Base-by-base conservation (phyloP, 2,888 invertebrate species). In the Biston stratarius region DNA sequence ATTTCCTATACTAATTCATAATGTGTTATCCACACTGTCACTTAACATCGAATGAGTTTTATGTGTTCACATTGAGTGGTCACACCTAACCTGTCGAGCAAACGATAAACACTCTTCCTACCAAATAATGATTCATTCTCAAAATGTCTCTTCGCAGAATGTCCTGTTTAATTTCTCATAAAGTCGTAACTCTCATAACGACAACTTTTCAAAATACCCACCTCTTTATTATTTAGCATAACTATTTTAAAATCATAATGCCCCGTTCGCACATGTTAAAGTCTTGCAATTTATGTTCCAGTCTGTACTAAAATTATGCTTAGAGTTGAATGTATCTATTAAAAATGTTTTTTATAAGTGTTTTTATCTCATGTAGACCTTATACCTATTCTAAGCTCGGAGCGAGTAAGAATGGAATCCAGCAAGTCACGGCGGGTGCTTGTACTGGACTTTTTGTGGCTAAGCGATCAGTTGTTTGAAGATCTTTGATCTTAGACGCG, bases 391-490 rank as follows among this genome's bases (percentile, higher is more conserved):
- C 58, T 51, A 24, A 59, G 49, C 33, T 49, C n/a, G 57, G 47
- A 34, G 14, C 9, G 14, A 47, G 15, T 45, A n/a, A 10, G 58
- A 38, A 57, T 57, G 49, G 59, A 49, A 40, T 59, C n/a, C n/a
- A 8, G 24, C 33, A n/a, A 59, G 49, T 59, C 59, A 59, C 42
- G 49, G 15, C 42, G 49, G 59, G 59, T 59, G 59, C 42, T 59
- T 59, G 40, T 49, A 49, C 48, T 49, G 3, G 47, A 45, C 15
- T 59, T 59, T 59, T 59, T 59, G 59, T 59, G 40, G 49, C 49
- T 49, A 59, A 59, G 24, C 48, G 59, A 59, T 59, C 40, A 24
- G 48, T 47, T 58, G 59, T 42, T 59, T 59, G 48, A 59, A 24
- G n/a, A 59, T 59, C 55, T 55, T 55, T 55, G 59, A 49, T 59